Base-by-base conservation (phyloP, 2,797 vertebrate species). In the Hylomyscus alleni region DNA sequence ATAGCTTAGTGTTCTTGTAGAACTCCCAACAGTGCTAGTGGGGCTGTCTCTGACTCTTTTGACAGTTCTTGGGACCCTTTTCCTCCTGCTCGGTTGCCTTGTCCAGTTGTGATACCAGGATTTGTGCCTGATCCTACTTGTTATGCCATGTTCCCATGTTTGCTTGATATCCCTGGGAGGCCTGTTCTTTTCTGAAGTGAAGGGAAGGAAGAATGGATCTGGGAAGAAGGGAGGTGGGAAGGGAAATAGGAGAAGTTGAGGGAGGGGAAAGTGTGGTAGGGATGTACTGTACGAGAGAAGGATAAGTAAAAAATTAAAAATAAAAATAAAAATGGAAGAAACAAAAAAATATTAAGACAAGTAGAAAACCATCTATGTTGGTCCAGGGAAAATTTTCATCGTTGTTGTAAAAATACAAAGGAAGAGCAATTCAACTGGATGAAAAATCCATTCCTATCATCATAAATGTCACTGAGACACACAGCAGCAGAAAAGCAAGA, bases 371-470 rank as follows among this genome's bases (percentile, higher is more conserved):
- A 95, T 17, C 54, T 40, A 50, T 37, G 11, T 40, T 60, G 29
- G 15, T 4, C 86, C 77, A 82, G 81, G 72, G 17, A 92, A 94
- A 89, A 19, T 87, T 47, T 65, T 94, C 72, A 62, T 78, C 2
- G 14, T 84, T 62, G 69, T 85, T 85, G 82, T 75, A 85, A 92
- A 89, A 56, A 58, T 52, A 44, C 89, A 65, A 83, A 94, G 81
- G 67, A n/a, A 93, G 12, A 93, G 86, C 88, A 52, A 13, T 58
- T 81, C 29, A 54, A 78, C 8, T 90, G 26, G 9, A 60, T 90
- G 62, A 96, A 26, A 94, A 96, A 85, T 90, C n/a, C 13, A 89
- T 60, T 85, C 47, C 91, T n/a, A 78, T 85, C 75, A 90, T 62
- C 37, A 76, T 67, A 92, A 96, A 94, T 81, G 86, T 95, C 37